Base-by-base conservation (phyloP, 2,797 vertebrate species). In the Dendrocincla fuliginosa region DNA sequence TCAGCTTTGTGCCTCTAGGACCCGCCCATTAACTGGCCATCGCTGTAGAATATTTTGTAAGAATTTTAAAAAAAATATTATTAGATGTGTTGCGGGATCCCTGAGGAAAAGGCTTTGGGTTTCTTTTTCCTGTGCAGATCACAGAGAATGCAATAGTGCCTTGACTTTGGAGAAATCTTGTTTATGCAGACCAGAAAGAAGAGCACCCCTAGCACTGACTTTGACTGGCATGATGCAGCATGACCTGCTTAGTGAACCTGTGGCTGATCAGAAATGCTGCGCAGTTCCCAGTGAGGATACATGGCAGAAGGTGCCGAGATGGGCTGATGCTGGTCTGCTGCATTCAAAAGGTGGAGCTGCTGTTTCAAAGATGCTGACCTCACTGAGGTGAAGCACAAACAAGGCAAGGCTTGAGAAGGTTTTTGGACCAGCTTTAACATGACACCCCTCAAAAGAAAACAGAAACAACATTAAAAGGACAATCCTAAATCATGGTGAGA, bases 11-110 rank as follows among this genome's bases (percentile, higher is more conserved):
- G 30, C 53, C 39, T 75, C 70, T 50, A 70, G 67, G 9, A 46
- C 41, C 41, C 8, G 3, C 16, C n/a, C 69, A 39, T 44, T 41
- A 70, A 28, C 35, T 80, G 60, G 14, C 15, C 22, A 37, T 8
- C 46, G 6, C 3, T 3, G 1, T 4, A 15, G 10, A 84, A 33
- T 28, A 37, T n/a, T 84, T 60, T 37, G 11, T 16, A 25, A 6
- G 17, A 0, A 10, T n/a, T 12, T 2, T 1, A 6, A 11, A 27
- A 64, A 24, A n/a, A 6, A 19, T 4, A 22, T 23, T 76, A 32
- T 18, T 65, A 47, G 5, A 11, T 77, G 10, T 53, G 12, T 35
- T 47, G 16, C 50, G 14, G 39, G 24, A 53, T 80, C 19, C 20
- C 19, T n/a, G 68, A 30, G 20, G 33, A 71, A 86, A 73, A 69